Percentiles rank a stretch among this genome's conserved stretches.
Conservation (phyloP, 2,113 vertebrate genomes). For the Chaetodon auriga region DNA sequence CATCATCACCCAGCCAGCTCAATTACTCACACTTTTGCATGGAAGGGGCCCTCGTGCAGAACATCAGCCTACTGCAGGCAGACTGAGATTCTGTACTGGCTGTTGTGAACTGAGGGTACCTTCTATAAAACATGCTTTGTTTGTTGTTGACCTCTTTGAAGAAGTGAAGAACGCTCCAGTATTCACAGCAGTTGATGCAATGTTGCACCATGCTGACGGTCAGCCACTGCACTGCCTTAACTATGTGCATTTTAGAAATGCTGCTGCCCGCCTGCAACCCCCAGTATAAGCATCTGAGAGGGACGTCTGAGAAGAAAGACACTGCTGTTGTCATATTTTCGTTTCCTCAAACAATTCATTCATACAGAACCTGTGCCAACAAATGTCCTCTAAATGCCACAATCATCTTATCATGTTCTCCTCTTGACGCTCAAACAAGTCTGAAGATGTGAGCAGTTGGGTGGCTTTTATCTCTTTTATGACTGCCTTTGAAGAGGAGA, state of each 20-base stretch:
- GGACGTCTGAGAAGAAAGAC: not conserved
- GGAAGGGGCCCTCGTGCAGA: slow-evolving; percentile 14
- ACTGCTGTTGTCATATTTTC: slow-evolving; percentile 43
- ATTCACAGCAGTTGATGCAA: slow-evolving; percentile 43
- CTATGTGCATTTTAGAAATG: slow-evolving; percentile 19
- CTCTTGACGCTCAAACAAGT: slow-evolving; percentile 56
- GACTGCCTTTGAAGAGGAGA: slow-evolving; percentile 67
- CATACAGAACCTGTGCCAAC: slow-evolving; percentile 18
- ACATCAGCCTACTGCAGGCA: not conserved
- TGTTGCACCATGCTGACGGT: not conserved
- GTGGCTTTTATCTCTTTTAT: slow-evolving; percentile 60
- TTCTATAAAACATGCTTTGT: slow-evolving; percentile 13
- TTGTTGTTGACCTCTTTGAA: slow-evolving; percentile 38
- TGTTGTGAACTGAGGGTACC: not conserved
- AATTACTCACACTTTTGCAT: slow-evolving; percentile 38
- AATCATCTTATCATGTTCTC: slow-evolving; percentile 39
- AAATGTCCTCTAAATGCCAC: slow-evolving; percentile 63
- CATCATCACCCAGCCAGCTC: slow-evolving; percentile 59
- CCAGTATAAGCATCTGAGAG: slow-evolving; percentile 3
- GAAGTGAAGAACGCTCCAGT: slow-evolving; percentile 13
- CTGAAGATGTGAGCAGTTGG: slow-evolving; percentile 48
- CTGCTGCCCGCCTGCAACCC: slow-evolving; percentile 8
- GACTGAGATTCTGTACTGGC: slow-evolving; percentile 12
- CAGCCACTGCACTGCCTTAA: slow-evolving; percentile 9
- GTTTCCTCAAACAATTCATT: slow-evolving; percentile 52